Evolutionary conservation across 2,113 vertebrate genomes (phyloP).

Genomic region (Rissa tridactyla): DNA sequence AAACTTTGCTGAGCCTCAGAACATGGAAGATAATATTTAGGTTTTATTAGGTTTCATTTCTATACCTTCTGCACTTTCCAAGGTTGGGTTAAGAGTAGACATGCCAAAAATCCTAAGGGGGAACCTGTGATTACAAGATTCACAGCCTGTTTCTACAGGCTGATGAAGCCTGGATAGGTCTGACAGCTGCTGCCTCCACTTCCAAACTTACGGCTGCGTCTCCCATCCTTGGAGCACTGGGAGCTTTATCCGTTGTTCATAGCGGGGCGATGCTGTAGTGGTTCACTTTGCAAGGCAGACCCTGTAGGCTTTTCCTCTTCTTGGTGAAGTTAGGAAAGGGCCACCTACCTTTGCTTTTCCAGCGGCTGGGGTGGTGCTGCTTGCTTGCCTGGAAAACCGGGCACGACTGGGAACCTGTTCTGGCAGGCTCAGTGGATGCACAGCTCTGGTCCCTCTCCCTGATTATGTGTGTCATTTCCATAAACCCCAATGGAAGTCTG

Average conservation of each 20-base stretch:
- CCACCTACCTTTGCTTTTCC: not conserved
- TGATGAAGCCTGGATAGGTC: not conserved
- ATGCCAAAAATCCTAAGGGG: slow-evolving; percentile 32
- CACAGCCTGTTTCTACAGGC: slow-evolving; percentile 19
- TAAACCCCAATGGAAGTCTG: not conserved
- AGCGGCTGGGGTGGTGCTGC: not conserved
- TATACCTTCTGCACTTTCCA: not conserved
- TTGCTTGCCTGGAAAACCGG: not conserved
- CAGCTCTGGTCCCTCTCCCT: not conserved
- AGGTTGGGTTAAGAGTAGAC: not conserved
- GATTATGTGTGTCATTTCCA: not conserved
- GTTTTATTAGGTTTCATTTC: slow-evolving; percentile 31
- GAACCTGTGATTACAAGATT: not conserved
- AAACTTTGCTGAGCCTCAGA: slow-evolving; percentile 19
- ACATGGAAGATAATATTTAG: slow-evolving; percentile 11
- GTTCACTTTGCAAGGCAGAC: not conserved
- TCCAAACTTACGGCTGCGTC: not conserved
- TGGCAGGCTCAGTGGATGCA: not conserved
- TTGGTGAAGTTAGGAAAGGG: not conserved
- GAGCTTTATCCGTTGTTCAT: not conserved
- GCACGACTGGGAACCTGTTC: not conserved
- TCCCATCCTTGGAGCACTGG: not conserved
- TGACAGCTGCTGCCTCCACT: not conserved
- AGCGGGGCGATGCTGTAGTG: not conserved
- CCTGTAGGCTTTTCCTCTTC: not conserved